phyloP scores from a whole-genome alignment of 2,113 vertebrate species.

The Dasyornis broadbenti region DNA sequence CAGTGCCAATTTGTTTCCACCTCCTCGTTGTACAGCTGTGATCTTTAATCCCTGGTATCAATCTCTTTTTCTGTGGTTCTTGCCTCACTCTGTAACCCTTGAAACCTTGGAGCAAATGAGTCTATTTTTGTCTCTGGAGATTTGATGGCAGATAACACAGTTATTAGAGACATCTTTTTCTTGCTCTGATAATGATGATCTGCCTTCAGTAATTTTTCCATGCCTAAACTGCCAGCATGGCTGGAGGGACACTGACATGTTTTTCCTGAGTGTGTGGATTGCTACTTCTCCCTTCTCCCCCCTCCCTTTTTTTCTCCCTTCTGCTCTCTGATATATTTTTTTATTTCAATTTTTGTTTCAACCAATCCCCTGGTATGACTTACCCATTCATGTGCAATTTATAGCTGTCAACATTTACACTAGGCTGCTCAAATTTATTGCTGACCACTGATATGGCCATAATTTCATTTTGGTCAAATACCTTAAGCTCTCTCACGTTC shows the following conservation, averaged over 20 bases:
- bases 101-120: conserved; percentile 63
- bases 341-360: conserved; percentile 12
- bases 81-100: conserved; percentile 54
- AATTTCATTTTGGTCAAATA: conserved; percentile 9
- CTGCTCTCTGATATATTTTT: neutral
- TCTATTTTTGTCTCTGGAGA: conserved; percentile 61
- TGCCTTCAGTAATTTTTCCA: conserved; percentile 42
- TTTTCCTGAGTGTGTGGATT: neutral
- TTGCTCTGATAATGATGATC: conserved; percentile 54
- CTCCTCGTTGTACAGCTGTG: conserved; percentile 45
- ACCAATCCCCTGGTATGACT: neutral
- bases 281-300: neutral
- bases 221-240: neutral
- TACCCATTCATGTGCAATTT: neutral
- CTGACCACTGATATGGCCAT: neutral
- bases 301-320: rapidly evolving
- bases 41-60: conserved; percentile 57
- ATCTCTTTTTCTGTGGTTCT: conserved; percentile 53
- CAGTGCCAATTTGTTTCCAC: conserved; percentile 54
- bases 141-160: conserved; percentile 53
- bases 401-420: neutral
- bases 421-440: neutral
- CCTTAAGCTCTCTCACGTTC: neutral
- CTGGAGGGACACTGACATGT: neutral
- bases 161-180: conserved; percentile 61